A percentile compares a stretch with the other conserved stretches of the same genome.
These are phyloP conservation scores for Syndactyla subalaris DNA, from an alignment of 2,797 vertebrate species.

Conservation along the genomic window DNA sequence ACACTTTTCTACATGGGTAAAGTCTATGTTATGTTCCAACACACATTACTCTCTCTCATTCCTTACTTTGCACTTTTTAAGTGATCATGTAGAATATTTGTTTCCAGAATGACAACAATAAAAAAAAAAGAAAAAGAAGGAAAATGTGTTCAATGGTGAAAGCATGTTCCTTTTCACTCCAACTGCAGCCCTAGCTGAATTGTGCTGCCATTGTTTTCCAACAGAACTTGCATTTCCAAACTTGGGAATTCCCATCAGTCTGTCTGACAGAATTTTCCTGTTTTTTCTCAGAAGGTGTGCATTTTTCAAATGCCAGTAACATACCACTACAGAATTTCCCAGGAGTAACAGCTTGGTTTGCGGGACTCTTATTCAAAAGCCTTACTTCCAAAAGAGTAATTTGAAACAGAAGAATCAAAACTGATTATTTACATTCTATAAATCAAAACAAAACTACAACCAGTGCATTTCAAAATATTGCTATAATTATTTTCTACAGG, in stretches of 20 bases:
- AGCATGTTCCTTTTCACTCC: conserved; percentile 47
- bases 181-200: conserved; percentile 69
- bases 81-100: background rate
- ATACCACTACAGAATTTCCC: conserved; percentile 81
- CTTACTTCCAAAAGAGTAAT: conserved; percentile 55
- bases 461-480: conserved; percentile 58
- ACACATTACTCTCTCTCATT: conserved; percentile 15
- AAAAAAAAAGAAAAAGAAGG: background rate
- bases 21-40: conserved; percentile 20
- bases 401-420: conserved; percentile 62
- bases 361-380: conserved; percentile 59
- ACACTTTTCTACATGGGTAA: conserved; percentile 22
- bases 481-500: conserved; percentile 44
- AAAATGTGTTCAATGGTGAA: background rate
- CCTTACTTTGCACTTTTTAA: conserved; percentile 40
- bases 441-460: conserved; percentile 58
- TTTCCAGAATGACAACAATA: background rate
- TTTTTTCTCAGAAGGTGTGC: conserved; percentile 81
- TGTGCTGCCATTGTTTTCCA: conserved; percentile 63
- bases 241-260: conserved; percentile 85
- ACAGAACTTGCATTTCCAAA: conserved; percentile 70
- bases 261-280: conserved; percentile 88
- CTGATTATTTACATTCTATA: conserved; percentile 56
- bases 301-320: conserved; percentile 85
- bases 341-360: conserved; percentile 80